Evolutionary conservation across 2,888 invertebrate genomes (phyloP), one percentile per base, ranked within the genome.

Genomic region (Platyscelio sp.): DNA sequence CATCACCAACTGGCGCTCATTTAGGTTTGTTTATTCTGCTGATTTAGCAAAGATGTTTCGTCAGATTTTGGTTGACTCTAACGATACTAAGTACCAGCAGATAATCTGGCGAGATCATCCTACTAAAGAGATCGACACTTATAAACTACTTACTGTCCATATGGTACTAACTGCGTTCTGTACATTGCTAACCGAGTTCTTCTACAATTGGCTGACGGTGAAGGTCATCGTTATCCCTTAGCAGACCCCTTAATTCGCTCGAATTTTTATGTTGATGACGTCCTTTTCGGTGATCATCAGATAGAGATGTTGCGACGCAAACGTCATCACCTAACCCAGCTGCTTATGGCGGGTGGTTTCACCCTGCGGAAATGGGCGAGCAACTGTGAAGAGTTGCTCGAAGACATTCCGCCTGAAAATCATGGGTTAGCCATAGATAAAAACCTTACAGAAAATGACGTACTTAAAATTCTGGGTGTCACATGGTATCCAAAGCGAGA

Each of bases 191-290:
- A 43, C 43, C 43, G 43, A 4, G n/a, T 43, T 43, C n/a, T 43
- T 43, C n/a, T 13, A n/a, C 49, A 49, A 49, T 49, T 49, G 20
- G 49, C 49, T 3, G 58, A 58, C 3, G 58, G 29, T 58, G 58
- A 58, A n/a, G 58, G 58, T 6, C 29, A 27, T n/a, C 58, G 58
- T 29, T 58, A 11, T 13, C 58, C 18, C 6, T 58, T 58, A 33
- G 58, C 58, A 9, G 2, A n/a, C 1, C 58, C 58, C n/a, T n/a
- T 58, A n/a, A n/a, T 58, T 4, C 9, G 20, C 1, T 18, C 27
- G 1, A 60, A 38, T 38, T 60, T 60, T n/a, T 60, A 60, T 60
- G 60, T 60, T 2, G 60, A 60, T 40, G 60, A 60, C 24, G 33
- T 13, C 2, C 18, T 60, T 11, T 60, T 60, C 11, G 60, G 38